A percentile compares a stretch with the other conserved stretches of the same genome.
Evolutionary conservation across 1,140 invertebrate species (phyloP).

Genomic region (Hesperophylax magnus): DNA sequence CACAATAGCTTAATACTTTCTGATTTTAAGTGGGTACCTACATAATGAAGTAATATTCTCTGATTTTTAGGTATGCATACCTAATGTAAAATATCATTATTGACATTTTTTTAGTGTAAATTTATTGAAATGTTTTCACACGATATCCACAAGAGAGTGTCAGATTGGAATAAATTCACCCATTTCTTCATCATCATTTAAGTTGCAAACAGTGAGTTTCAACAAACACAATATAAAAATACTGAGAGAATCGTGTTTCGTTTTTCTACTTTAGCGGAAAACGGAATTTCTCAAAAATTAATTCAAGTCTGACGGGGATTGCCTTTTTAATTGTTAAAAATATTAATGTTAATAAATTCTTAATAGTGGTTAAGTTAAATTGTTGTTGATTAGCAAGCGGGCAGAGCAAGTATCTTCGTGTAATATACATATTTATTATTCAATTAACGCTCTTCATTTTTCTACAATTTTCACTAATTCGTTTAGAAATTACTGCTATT

Average conservation of each 20-base stretch:
- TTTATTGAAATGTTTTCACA: not conserved
- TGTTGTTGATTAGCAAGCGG: constrained; percentile 52
- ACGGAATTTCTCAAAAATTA: constrained; percentile 57
- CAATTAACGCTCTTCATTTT: too few species aligned
- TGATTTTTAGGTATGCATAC: too few species aligned
- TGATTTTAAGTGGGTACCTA: too few species aligned
- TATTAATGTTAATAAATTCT: constrained; percentile 58
- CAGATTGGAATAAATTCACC: not conserved
- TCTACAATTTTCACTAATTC: too few species aligned
- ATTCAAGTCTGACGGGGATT: constrained; percentile 58
- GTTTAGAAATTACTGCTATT: too few species aligned
- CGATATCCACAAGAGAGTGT: not conserved
- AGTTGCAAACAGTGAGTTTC: constrained; percentile 47
- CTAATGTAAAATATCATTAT: too few species aligned
- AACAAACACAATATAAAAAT: constrained; percentile 48
- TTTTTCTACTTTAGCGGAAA: constrained; percentile 56
- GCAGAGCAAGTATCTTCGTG: constrained; percentile 15
- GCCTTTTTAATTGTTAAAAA: constrained; percentile 58
- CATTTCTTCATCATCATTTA: not conserved
- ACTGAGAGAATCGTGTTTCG: constrained; percentile 57
- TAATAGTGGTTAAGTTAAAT: constrained; percentile 55
- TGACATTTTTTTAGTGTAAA: too few species aligned
- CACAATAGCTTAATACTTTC: too few species aligned
- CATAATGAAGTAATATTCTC: too few species aligned
- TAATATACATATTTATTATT: not conserved